A percentile compares a stretch with the other conserved stretches of the same genome.
These are phyloP conservation scores for Eupleurogrammus muticus DNA, from an alignment of 2,797 vertebrate species.

Conservation along the genomic window DNA sequence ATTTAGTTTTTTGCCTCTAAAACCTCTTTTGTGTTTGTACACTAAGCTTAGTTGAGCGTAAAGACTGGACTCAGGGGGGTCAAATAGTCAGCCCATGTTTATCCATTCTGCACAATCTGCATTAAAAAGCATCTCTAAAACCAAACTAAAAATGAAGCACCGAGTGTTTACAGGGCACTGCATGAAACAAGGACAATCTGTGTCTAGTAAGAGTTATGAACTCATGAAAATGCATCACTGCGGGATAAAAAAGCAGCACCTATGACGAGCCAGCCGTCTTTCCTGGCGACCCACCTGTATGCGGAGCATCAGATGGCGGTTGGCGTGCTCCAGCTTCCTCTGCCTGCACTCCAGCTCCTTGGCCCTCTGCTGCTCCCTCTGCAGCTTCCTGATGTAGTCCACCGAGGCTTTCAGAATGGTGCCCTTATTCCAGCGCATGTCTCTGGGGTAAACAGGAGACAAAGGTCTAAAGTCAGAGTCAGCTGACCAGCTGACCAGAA, in stretches of 20 bases:
- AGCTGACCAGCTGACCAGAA: constrained; percentile 73
- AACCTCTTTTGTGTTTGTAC: background rate
- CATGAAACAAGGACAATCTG: too few species aligned
- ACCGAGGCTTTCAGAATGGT: constrained; percentile 98
- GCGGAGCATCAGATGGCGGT: constrained; percentile 94
- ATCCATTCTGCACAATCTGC: background rate
- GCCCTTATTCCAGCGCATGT: constrained; percentile 99
- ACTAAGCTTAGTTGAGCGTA: too few species aligned
- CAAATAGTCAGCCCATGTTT: too few species aligned
- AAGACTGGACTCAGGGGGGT: too few species aligned
- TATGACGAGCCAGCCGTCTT: too few species aligned
- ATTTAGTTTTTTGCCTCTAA: too few species aligned
- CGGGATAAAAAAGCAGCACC: too few species aligned
- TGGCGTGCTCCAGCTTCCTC: constrained; percentile 95
- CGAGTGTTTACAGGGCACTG: too few species aligned
- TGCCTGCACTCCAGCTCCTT: constrained; percentile 96
- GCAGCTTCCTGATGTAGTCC: constrained; percentile 96
- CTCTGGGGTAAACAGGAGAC: constrained; percentile 81
- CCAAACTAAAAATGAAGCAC: background rate
- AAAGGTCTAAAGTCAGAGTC: constrained; percentile 68
- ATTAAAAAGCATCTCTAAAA: background rate
- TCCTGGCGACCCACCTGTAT: constrained; percentile 88
- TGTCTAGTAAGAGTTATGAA: too few species aligned
- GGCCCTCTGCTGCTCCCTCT: constrained; percentile 93
- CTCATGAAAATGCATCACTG: too few species aligned